Percentiles rank a stretch among this genome's conserved stretches.
Conservation (phyloP, 2,888 invertebrate species). For the Heliconius ismenius region DNA sequence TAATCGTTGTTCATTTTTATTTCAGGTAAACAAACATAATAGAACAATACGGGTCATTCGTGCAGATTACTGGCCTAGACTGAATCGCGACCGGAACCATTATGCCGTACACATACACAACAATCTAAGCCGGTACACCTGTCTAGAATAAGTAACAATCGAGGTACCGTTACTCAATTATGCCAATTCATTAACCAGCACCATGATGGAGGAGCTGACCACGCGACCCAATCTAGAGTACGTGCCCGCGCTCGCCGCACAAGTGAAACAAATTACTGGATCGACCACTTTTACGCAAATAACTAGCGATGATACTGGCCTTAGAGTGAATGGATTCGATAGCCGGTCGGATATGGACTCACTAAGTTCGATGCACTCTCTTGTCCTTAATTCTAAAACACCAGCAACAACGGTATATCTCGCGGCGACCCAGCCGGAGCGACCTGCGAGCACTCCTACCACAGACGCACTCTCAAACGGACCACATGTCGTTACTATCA, state of each 20-base stretch:
- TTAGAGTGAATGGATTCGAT: constrained; percentile 66
- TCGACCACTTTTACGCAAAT: constrained; percentile 76
- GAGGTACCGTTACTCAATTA: constrained; percentile 73
- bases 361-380: constrained; percentile 80
- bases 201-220: constrained; percentile 80
- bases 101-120: constrained; percentile 76
- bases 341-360: constrained; percentile 64
- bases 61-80: constrained; percentile 72
- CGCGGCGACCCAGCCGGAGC: constrained; percentile 78
- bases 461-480: constrained; percentile 71
- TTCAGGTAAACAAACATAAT: constrained; percentile 68
- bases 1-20: constrained; percentile 49
- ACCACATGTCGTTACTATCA: constrained; percentile 86
- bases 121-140: constrained; percentile 67
- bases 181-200: constrained; percentile 69
- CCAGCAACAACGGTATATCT: constrained; percentile 81
- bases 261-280: constrained; percentile 73
- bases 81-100: constrained; percentile 74
- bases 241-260: constrained; percentile 82
- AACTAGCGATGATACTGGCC: constrained; percentile 59
- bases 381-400: constrained; percentile 80
- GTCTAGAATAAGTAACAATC: constrained; percentile 66
- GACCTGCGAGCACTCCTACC: constrained; percentile 72
- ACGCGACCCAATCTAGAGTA: constrained; percentile 72
- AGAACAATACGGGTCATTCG: constrained; percentile 60